Percentiles rank a stretch among this genome's conserved stretches.
phyloP scores from a whole-genome alignment of 2,797 vertebrate genomes.

The Acanthurus leucopareius region DNA sequence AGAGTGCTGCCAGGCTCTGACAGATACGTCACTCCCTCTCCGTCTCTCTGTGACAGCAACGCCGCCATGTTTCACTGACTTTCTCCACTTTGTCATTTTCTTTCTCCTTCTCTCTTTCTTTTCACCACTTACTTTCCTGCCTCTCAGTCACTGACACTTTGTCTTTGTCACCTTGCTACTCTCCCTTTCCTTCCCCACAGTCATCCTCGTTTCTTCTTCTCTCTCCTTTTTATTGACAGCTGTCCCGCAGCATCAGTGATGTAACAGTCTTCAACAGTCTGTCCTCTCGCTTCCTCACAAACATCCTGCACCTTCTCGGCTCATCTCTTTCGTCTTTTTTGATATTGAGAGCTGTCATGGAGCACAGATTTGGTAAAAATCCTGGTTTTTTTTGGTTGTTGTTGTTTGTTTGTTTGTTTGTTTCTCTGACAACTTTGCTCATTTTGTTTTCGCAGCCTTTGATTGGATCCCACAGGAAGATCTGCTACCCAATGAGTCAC shows the following conservation, averaged over 20 bases:
- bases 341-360: slow-evolving; percentile 71
- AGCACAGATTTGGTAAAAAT: slow-evolving; percentile 21
- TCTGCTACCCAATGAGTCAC: slow-evolving; percentile 55
- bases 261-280: slow-evolving; percentile 43
- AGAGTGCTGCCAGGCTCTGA: slow-evolving; percentile 29
- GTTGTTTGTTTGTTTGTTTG: no score
- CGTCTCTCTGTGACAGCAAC: slow-evolving; percentile 50
- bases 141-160: slow-evolving; percentile 53
- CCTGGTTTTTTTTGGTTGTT: background rate
- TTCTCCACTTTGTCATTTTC: slow-evolving; percentile 58
- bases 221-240: slow-evolving; percentile 66
- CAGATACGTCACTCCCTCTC: slow-evolving; percentile 49
- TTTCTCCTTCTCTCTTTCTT: slow-evolving; percentile 15
- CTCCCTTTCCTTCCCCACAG: slow-evolving; percentile 39
- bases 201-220: slow-evolving; percentile 39
- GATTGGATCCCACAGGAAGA: slow-evolving; percentile 48
- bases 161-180: slow-evolving; percentile 42
- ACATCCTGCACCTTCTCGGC: slow-evolving; percentile 33
- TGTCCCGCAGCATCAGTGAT: slow-evolving; percentile 65
- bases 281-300: slow-evolving; percentile 35
- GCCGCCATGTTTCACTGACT: slow-evolving; percentile 52
- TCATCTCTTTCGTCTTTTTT: slow-evolving; percentile 12
- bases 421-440: slow-evolving; percentile 56
- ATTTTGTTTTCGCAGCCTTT: slow-evolving; percentile 57
- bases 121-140: slow-evolving; percentile 15